Conservation (phyloP, 2,888 invertebrate genomes). For the Leptinotarsa peninsularis region DNA sequence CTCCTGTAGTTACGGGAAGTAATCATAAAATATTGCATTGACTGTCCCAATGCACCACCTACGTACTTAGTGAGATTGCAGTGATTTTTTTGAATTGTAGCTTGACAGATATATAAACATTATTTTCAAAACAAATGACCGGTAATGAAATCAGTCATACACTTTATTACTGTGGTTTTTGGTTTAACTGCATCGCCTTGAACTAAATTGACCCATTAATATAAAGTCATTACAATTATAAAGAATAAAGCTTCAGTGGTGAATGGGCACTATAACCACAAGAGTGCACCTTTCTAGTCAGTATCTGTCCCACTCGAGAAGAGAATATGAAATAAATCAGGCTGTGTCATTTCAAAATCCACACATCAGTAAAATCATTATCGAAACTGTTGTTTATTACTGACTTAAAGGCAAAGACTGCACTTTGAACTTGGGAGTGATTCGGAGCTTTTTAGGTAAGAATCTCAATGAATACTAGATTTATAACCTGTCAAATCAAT, state of each 20-base stretch:
- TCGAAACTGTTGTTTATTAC: no score
- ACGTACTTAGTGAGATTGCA: no score
- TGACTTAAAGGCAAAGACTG: no score
- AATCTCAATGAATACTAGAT: no score
- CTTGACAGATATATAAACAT: neutral
- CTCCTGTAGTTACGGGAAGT: no score
- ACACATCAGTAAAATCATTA: neutral
- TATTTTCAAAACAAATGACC: neutral
- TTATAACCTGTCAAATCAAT: no score
- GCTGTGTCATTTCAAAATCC: neutral
- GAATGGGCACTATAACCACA: neutral
- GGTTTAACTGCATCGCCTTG: neutral
- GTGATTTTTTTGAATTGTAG: neutral
- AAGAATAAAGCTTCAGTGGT: neutral
- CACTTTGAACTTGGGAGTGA: no score
- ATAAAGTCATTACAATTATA: neutral
- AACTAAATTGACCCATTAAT: slow-evolving; percentile 6
- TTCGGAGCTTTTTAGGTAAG: no score
- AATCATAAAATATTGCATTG: no score
- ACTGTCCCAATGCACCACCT: no score
- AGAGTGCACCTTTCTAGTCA: slow-evolving; percentile 1
- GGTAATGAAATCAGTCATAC: neutral
- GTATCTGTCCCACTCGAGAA: neutral
- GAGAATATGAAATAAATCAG: neutral
- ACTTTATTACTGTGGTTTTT: neutral